Evolutionary conservation across 2,797 vertebrate genomes (phyloP).

Genomic region (Anolis apletophallus): DNA sequence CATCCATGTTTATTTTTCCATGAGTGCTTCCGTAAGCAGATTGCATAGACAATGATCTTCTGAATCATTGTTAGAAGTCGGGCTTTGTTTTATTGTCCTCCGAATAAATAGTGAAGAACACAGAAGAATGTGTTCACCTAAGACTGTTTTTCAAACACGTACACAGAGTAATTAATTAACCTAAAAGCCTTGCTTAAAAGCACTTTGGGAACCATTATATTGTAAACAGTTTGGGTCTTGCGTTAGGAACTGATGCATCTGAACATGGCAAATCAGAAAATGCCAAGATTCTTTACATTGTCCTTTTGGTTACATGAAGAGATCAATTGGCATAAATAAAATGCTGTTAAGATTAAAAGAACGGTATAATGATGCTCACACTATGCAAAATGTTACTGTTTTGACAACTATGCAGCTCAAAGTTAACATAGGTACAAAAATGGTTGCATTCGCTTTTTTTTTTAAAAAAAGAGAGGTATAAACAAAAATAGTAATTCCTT

Average conservation of each 20-base stretch:
- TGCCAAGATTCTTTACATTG: conserved; percentile 36
- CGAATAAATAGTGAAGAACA: conserved; percentile 48
- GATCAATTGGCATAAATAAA: conserved; percentile 51
- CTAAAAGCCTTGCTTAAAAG: conserved; percentile 37
- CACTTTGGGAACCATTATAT: background rate
- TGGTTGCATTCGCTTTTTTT: conserved; percentile 43
- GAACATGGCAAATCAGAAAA: conserved; percentile 21
- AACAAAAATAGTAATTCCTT: conserved; percentile 12
- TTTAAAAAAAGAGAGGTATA: conserved; percentile 25
- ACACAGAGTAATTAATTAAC: conserved; percentile 15
- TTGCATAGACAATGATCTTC: conserved; percentile 45
- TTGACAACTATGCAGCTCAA: conserved; percentile 39
- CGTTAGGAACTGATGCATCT: conserved; percentile 17
- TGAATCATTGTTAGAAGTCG: conserved; percentile 62
- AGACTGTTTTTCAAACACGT: conserved; percentile 5
- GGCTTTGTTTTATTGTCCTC: conserved; percentile 51
- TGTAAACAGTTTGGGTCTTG: conserved; percentile 11
- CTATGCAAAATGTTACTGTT: conserved; percentile 28
- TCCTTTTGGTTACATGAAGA: conserved; percentile 53
- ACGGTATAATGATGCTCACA: conserved; percentile 50
- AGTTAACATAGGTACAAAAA: conserved; percentile 15
- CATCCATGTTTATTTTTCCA: conserved; percentile 41
- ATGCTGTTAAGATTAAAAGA: conserved; percentile 48
- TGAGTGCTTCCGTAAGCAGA: conserved; percentile 48
- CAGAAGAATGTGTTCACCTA: conserved; percentile 19